Conservation (phyloP, 2,113 vertebrate genomes). For the Helogale parvula region DNA sequence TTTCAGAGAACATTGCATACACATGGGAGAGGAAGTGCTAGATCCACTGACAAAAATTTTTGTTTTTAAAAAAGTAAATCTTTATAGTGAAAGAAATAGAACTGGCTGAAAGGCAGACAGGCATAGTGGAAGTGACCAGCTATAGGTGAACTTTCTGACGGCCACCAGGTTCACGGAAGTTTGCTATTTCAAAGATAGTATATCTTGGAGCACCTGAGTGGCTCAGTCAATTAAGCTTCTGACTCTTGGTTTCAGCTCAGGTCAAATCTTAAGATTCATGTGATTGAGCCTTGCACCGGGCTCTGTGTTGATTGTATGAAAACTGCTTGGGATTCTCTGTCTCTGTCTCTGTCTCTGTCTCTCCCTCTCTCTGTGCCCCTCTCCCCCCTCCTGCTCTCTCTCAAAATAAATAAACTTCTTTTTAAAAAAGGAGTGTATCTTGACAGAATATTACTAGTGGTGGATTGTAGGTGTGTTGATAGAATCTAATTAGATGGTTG, state of each 20-base stretch:
- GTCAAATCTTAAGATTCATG: no score
- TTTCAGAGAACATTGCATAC: background rate
- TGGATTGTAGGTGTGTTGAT: background rate
- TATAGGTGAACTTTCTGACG: background rate
- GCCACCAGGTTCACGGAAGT: background rate
- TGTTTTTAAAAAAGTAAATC: background rate
- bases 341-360: no score
- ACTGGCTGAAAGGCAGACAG: background rate
- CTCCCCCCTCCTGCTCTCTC: no score
- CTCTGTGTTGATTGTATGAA: no score
- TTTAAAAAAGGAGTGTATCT: background rate
- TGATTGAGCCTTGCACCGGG: no score
- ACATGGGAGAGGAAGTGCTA: background rate
- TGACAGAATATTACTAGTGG: background rate
- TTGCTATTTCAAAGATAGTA: background rate
- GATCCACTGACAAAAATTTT: background rate
- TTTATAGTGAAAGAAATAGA: background rate
- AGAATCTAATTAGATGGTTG: slow-evolving; percentile 47
- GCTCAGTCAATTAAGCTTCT: no score
- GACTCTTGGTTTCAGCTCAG: no score
- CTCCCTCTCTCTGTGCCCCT: no score
- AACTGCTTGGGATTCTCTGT: no score
- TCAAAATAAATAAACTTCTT: no score
- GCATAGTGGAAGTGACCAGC: background rate
- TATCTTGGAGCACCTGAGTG: no score